Conservation (phyloP, 2,113 vertebrate species). For the Podarcis muralis region DNA sequence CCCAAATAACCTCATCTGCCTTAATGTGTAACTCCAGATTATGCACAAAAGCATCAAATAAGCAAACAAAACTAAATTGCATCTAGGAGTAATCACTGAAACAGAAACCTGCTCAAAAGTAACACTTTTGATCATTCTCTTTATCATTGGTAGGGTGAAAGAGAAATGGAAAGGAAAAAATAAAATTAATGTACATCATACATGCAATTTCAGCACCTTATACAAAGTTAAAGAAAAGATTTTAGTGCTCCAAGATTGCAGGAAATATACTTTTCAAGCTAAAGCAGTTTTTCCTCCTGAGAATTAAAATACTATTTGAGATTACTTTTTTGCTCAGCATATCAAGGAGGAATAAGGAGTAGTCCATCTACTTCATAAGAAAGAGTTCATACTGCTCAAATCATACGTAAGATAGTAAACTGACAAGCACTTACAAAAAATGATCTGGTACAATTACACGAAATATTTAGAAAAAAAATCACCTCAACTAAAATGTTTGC, state of each 20-base stretch:
- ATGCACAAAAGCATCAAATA: slow-evolving; percentile 33
- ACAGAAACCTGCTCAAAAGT: background rate
- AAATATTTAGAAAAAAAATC: slow-evolving; percentile 2
- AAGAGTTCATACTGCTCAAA: background rate
- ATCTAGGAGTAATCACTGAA: slow-evolving; percentile 7
- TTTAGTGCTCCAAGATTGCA: background rate
- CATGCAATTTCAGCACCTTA: background rate
- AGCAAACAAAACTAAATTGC: background rate
- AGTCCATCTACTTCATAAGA: background rate
- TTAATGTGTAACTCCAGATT: background rate
- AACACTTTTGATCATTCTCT: background rate
- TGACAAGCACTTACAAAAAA: slow-evolving; percentile 21
- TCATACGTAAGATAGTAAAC: background rate
- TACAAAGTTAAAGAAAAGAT: slow-evolving; percentile 6
- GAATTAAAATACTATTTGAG: slow-evolving; percentile 22
- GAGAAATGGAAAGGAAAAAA: background rate
- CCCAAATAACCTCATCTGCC: slow-evolving; percentile 21
- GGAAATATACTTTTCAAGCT: slow-evolving; percentile 8
- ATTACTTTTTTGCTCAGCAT: background rate
- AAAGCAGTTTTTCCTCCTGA: slow-evolving; percentile 16
- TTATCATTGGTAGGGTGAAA: background rate
- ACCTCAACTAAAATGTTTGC: slow-evolving; percentile 9
- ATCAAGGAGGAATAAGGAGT: slow-evolving; percentile 3
- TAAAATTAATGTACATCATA: slow-evolving; percentile 19
- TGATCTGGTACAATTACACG: background rate